phyloP scores from a whole-genome alignment of 2,888 invertebrate genomes.

The Amphipyra tragopoginis region DNA sequence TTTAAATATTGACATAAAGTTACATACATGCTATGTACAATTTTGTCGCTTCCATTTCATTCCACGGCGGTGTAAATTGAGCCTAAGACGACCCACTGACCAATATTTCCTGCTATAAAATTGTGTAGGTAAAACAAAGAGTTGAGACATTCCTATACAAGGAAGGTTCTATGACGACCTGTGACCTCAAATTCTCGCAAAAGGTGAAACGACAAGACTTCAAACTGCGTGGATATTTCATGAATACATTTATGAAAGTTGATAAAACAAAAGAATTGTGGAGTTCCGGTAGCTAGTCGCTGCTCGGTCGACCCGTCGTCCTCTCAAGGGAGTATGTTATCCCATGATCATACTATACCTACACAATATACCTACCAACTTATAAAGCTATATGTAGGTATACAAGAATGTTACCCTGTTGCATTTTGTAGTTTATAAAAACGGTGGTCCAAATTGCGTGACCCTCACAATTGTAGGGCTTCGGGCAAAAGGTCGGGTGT shows the following conservation, averaged over 20 bases:
- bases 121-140: not conserved
- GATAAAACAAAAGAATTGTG: slow-evolving; percentile 45
- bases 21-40: too few species aligned
- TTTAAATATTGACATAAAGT: too few species aligned
- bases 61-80: too few species aligned
- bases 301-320: slow-evolving; percentile 21
- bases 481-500: slow-evolving; percentile 19
- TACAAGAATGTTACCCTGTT: slow-evolving; percentile 25
- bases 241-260: slow-evolving; percentile 51
- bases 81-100: too few species aligned
- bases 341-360: slow-evolving; percentile 27
- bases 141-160: too few species aligned
- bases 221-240: slow-evolving; percentile 32
- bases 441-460: slow-evolving; percentile 29
- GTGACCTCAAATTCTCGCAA: slow-evolving; percentile 15
- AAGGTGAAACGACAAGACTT: slow-evolving; percentile 15
- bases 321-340: slow-evolving; percentile 22
- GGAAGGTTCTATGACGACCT: not conserved
- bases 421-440: slow-evolving; percentile 45
- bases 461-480: slow-evolving; percentile 2
- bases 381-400: not conserved
- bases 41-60: too few species aligned
- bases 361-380: too few species aligned
- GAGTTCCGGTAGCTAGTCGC: slow-evolving; percentile 34
- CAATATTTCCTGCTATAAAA: too few species aligned